Percentiles rank a stretch among this genome's conserved stretches.
Conservation (phyloP, 2,113 vertebrate genomes). For the Neotragus moschatus region DNA sequence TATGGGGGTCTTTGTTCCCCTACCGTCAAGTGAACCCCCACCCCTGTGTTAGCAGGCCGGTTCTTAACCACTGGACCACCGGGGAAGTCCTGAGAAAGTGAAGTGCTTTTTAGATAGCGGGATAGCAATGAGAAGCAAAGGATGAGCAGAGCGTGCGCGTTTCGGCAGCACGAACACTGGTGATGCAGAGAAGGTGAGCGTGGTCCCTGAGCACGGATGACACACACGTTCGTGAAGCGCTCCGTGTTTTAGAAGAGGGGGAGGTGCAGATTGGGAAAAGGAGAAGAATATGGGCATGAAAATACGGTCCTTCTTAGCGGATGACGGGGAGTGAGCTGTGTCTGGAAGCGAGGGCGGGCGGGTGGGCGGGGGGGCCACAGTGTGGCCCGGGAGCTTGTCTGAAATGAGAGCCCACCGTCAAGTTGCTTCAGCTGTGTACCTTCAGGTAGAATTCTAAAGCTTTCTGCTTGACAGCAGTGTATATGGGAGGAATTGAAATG, state of each 20-base stretch:
- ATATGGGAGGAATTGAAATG: neutral
- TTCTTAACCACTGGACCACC: neutral
- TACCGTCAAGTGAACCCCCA: too few species aligned
- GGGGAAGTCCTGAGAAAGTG: neutral
- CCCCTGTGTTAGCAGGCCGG: neutral
- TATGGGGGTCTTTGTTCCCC: neutral
- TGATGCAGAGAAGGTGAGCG: neutral
- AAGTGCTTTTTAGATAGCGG: neutral
- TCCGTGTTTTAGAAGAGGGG: neutral
- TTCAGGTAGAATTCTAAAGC: neutral
- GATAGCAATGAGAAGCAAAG: neutral
- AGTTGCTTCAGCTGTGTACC: neutral
- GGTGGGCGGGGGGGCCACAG: accelerated
- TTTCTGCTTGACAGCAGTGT: neutral
- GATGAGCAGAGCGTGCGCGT: too few species aligned
- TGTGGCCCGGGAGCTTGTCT: neutral
- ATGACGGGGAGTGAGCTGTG: neutral
- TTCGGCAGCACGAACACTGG: neutral
- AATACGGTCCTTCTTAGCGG: accelerated
- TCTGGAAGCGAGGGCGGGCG: neutral
- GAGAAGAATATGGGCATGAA: neutral
- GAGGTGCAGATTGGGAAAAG: neutral
- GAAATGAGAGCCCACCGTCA: neutral
- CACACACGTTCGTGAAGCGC: accelerated
- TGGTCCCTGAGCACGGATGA: neutral